Evolutionary conservation across 1,140 invertebrate genomes (phyloP).

Genomic region (Elysia chlorotica): DNA sequence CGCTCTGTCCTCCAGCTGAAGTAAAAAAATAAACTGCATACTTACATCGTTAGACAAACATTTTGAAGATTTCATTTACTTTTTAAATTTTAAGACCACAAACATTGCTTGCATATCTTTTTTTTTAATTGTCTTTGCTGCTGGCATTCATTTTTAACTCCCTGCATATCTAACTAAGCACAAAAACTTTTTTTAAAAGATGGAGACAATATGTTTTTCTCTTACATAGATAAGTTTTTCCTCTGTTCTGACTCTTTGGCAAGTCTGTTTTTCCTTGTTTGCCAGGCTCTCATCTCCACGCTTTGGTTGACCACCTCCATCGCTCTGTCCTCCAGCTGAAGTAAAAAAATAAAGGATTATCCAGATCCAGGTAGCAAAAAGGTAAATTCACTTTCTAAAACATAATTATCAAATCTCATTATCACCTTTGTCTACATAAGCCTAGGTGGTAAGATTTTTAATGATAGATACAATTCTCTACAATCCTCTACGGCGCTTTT

Average conservation of each 20-base stretch:
- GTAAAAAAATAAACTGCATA: too few relatives aligned
- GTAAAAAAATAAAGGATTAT: too few relatives aligned
- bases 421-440: background rate
- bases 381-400: background rate
- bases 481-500: too few relatives aligned
- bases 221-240: constrained; percentile 33
- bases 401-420: background rate
- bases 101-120: background rate
- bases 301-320: constrained; percentile 26
- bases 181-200: background rate
- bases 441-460: background rate
- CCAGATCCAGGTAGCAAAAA: too few relatives aligned
- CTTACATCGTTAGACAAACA: background rate
- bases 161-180: background rate
- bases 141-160: background rate
- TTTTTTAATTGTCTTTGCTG: background rate
- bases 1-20: constrained; percentile 36
- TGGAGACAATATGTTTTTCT: background rate
- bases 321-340: constrained; percentile 36
- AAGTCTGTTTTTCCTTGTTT: constrained; percentile 29
- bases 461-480: too few relatives aligned
- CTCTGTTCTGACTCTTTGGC: constrained; percentile 30
- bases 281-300: constrained; percentile 29
- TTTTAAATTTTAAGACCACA: background rate
- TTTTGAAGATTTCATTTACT: background rate